These are phyloP conservation scores for Hartigia nigra DNA, from an alignment of 2,888 invertebrate genomes.

Conservation along the genomic window DNA sequence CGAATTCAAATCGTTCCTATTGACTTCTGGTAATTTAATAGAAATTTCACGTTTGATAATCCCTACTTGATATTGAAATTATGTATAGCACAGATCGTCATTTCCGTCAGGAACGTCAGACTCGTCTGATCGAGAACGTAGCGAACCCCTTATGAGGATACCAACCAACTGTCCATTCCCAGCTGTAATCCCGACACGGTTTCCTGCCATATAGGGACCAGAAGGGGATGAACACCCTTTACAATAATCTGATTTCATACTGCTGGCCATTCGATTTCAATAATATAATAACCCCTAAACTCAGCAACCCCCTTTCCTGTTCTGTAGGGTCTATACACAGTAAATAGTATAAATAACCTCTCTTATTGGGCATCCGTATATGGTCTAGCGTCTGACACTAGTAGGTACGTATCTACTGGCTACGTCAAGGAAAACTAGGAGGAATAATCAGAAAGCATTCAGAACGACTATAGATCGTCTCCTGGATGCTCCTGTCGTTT, in stretches of 20 bases:
- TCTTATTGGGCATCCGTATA: neutral
- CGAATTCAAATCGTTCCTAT: neutral
- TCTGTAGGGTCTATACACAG: no score
- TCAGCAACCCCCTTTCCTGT: slow-evolving; percentile 23
- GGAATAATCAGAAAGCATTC: slow-evolving; percentile 42
- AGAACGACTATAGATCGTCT: slow-evolving; percentile 26
- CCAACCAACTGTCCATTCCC: slow-evolving; percentile 52
- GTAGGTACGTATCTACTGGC: neutral
- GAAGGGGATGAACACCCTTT: slow-evolving; percentile 29
- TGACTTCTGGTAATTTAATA: neutral
- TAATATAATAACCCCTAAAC: slow-evolving; percentile 53
- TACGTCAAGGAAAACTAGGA: slow-evolving; percentile 31
- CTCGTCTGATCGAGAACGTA: neutral
- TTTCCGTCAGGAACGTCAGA: neutral
- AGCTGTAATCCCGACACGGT: slow-evolving; percentile 52
- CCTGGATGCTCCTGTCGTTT: neutral
- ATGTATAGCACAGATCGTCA: neutral
- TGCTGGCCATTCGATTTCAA: slow-evolving; percentile 51
- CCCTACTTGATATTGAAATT: slow-evolving; percentile 2
- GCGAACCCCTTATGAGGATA: neutral
- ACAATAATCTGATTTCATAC: slow-evolving; percentile 49
- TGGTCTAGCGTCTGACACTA: neutral
- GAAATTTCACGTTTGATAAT: neutral
- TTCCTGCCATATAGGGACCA: slow-evolving; percentile 24
- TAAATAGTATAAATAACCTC: neutral